These are phyloP conservation scores for Octodon degus DNA, from an alignment of 2,113 vertebrate species.

Conservation along the genomic window DNA sequence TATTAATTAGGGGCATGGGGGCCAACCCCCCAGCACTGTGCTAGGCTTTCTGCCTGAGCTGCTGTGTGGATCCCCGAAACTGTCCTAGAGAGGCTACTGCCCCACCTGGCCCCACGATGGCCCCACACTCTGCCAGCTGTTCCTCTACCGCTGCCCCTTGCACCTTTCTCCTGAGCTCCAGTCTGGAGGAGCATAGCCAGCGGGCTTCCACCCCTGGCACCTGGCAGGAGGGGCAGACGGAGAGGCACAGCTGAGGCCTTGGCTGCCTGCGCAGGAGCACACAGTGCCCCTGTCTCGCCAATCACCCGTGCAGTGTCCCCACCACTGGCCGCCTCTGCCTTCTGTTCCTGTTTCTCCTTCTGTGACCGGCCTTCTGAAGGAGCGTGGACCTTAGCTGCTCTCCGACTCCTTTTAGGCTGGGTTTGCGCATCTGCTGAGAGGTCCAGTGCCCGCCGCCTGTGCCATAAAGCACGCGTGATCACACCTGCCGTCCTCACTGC, in stretches of 20 bases:
- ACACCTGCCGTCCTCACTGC: neutral
- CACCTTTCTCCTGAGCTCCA: neutral
- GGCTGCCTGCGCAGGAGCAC: neutral
- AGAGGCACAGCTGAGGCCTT: neutral
- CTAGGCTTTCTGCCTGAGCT: neutral
- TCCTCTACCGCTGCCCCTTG: neutral
- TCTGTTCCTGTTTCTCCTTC: neutral
- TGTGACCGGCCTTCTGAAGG: neutral
- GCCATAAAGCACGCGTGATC: no score
- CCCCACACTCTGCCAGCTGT: neutral
- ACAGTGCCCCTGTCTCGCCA: no score
- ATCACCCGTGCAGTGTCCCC: neutral
- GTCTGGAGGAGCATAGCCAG: neutral
- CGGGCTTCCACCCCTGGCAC: neutral
- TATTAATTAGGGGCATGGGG: conserved; percentile 83
- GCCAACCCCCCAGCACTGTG: conserved; percentile 76
- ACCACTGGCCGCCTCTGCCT: neutral
- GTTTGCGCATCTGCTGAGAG: neutral
- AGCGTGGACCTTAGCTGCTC: neutral
- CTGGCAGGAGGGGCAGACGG: no score
- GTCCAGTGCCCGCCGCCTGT: neutral
- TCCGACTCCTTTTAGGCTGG: neutral
- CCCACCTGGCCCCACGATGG: no score
- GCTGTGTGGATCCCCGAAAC: conserved; percentile 45
- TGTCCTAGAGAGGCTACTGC: neutral